Percentiles rank a stretch among this genome's conserved stretches.
Evolutionary conservation across 1,140 invertebrate species (phyloP).

Genomic region (Nylanderia fulva): DNA sequence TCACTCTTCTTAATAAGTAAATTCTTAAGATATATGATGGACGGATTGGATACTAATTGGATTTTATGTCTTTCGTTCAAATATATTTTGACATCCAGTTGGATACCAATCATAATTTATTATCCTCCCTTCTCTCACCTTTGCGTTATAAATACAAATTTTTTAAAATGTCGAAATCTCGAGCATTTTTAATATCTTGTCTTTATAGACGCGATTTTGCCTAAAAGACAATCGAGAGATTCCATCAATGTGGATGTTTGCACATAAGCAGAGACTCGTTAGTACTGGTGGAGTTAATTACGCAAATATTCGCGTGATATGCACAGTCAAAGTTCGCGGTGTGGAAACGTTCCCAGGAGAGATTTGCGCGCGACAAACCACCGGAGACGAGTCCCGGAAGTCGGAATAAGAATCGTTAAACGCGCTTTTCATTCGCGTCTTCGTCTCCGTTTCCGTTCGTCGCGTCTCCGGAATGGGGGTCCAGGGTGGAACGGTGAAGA

Average conservation of each 20-base stretch:
- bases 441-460: conserved; percentile 6
- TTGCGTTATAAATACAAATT: neutral
- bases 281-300: neutral
- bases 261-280: neutral
- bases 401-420: conserved; percentile 53
- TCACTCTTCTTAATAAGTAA: neutral
- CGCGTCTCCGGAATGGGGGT: conserved; percentile 55
- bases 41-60: too few relatives aligned
- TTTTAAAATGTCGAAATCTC: neutral
- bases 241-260: neutral
- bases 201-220: neutral
- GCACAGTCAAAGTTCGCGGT: conserved; percentile 16
- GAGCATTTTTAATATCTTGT: neutral
- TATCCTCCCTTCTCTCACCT: neutral
- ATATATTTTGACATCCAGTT: too few relatives aligned
- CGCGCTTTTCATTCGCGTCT: conserved; percentile 34
- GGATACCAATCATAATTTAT: neutral
- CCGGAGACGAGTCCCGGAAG: conserved; percentile 20
- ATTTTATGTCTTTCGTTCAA: too few relatives aligned
- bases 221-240: neutral
- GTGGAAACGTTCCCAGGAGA: conserved; percentile 75
- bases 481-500: neutral
- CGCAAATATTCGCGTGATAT: conserved; percentile 7
- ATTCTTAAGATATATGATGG: neutral
- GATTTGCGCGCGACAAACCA: conserved; percentile 67